These are phyloP conservation scores for Pycnomerus fuliginosus DNA, from an alignment of 2,888 invertebrate species.

Conservation along the genomic window DNA sequence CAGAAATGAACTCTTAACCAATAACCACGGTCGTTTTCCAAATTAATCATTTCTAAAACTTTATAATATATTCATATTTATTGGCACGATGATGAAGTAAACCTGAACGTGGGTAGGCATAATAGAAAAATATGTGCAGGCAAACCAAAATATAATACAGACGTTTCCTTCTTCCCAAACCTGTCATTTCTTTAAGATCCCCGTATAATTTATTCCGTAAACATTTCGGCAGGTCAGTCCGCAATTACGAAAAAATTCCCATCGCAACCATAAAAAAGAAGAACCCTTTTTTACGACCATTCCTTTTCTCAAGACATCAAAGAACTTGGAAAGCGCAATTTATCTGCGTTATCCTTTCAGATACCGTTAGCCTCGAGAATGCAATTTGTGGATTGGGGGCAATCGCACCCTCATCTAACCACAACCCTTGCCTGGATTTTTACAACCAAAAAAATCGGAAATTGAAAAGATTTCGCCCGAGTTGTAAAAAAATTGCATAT, in stretches of 20 bases:
- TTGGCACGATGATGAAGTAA: too few species aligned
- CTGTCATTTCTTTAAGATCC: too few species aligned
- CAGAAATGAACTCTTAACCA: too few species aligned
- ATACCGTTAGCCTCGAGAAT: slow-evolving; percentile 21
- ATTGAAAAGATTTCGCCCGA: slow-evolving; percentile 12
- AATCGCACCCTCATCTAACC: slow-evolving; percentile 20
- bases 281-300: slow-evolving; percentile 27
- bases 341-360: slow-evolving; percentile 24
- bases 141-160: too few species aligned
- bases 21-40: too few species aligned
- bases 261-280: slow-evolving; percentile 13
- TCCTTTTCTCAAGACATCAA: too few species aligned
- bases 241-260: slow-evolving; percentile 11
- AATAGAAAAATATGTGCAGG: too few species aligned
- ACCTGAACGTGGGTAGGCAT: too few species aligned
- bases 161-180: too few species aligned
- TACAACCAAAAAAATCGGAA: slow-evolving; percentile 12
- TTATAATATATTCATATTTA: too few species aligned
- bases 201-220: too few species aligned
- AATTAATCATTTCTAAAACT: too few species aligned
- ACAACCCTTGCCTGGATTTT: slow-evolving; percentile 19
- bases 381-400: slow-evolving; percentile 17
- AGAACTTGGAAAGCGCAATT: slow-evolving; percentile 19
- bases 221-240: slow-evolving; percentile 3
- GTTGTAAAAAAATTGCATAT: slow-evolving; percentile 18